Percentiles rank a stretch among this genome's conserved stretches.
phyloP scores from a whole-genome alignment of 2,113 vertebrate genomes.

The Anser cygnoides region DNA sequence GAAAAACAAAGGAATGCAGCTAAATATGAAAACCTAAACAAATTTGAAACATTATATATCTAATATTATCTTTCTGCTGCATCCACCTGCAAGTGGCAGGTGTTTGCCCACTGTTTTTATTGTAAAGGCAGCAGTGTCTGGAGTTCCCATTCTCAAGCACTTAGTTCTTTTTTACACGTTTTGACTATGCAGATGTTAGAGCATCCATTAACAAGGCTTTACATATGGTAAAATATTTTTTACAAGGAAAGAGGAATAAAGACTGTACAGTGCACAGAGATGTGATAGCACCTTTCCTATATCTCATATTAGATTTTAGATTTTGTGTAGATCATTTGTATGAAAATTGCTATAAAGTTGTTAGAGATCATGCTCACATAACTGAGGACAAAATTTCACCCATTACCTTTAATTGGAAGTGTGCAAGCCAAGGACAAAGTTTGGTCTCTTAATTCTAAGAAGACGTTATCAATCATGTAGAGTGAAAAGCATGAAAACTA shows the following conservation, averaged over 20 bases:
- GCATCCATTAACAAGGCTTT: neutral
- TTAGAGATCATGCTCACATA: neutral
- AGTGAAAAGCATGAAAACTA: neutral
- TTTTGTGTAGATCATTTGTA: neutral
- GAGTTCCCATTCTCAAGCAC: neutral
- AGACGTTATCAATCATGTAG: neutral
- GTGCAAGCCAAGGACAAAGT: neutral
- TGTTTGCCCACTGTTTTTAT: neutral
- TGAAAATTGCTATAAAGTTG: neutral
- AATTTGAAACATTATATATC: rapidly evolving
- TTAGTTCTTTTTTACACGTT: neutral
- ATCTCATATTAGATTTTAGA: neutral
- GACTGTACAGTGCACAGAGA: neutral
- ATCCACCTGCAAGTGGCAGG: neutral
- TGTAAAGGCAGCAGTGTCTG: neutral
- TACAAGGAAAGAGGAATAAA: neutral
- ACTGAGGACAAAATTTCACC: neutral
- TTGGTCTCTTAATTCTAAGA: neutral
- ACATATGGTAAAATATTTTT: neutral
- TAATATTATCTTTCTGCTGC: neutral
- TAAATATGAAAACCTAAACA: neutral
- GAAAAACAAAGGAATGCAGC: neutral
- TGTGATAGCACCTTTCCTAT: neutral
- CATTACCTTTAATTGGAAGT: neutral
- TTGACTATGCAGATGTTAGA: neutral